Evolutionary conservation across 1,140 invertebrate species (phyloP).

Genomic region (Leptinotarsa texana): DNA sequence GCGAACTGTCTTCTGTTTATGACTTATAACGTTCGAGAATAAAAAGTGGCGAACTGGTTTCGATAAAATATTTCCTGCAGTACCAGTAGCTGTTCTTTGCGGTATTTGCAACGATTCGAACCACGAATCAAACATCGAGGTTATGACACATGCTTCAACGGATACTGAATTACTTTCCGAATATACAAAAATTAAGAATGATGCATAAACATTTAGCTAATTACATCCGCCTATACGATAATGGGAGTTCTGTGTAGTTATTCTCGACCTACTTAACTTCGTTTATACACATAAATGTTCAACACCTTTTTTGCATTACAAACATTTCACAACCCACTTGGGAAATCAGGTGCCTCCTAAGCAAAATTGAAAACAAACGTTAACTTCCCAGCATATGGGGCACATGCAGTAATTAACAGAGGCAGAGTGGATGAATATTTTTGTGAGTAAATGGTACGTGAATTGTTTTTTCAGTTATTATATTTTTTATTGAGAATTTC

Average conservation of each 20-base stretch:
- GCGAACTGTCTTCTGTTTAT: background rate
- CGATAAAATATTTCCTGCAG: background rate
- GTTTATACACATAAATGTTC: constrained; percentile 6
- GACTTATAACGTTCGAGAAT: background rate
- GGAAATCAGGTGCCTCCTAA: background rate
- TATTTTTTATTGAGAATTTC: too few species aligned
- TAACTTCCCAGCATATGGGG: background rate
- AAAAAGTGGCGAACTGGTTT: background rate
- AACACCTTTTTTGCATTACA: constrained; percentile 19
- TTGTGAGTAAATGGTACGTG: too few species aligned
- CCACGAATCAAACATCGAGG: too few species aligned
- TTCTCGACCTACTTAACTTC: constrained; percentile 16
- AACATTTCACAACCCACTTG: constrained; percentile 11
- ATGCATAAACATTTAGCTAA: background rate
- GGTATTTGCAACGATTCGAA: background rate
- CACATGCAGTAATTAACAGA: constrained; percentile 10
- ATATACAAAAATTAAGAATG: background rate
- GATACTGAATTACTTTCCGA: background rate
- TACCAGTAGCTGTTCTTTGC: background rate
- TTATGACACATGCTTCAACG: too few species aligned
- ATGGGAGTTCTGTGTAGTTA: constrained; percentile 8
- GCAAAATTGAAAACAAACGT: constrained; percentile 16
- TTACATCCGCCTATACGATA: background rate
- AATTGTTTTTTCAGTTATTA: too few species aligned
- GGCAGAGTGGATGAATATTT: background rate